phyloP scores from a whole-genome alignment of 2,797 vertebrate genomes.

The Odontamblyopus rebecca region DNA sequence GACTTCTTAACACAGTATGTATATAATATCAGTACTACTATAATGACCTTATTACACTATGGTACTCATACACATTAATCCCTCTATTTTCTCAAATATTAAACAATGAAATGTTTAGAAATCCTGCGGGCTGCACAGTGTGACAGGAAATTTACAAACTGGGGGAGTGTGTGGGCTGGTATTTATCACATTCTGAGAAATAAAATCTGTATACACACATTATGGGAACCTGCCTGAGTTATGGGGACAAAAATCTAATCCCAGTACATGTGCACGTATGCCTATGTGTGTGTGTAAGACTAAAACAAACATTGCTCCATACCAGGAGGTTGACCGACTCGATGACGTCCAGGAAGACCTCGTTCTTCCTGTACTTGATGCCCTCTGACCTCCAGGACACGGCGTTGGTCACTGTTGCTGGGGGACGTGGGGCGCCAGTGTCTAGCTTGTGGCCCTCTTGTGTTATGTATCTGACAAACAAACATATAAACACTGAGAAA shows the following conservation, averaged over 20 bases:
- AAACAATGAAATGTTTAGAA: not conserved
- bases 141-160: conserved; percentile 44
- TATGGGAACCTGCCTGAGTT: no score
- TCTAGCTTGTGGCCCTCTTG: conserved; percentile 99
- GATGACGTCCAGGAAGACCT: conserved; percentile 95
- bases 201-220: no score
- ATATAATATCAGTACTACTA: not conserved
- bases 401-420: conserved; percentile 86
- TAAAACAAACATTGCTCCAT: conserved; percentile 58
- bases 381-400: conserved; percentile 86
- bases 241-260: no score
- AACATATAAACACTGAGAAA: conserved; percentile 46
- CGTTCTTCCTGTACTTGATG: conserved; percentile 84
- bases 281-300: conserved; percentile 19
- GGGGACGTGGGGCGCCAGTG: conserved; percentile 92
- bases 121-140: not conserved
- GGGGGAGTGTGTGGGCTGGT: not conserved
- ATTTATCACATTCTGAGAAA: no score
- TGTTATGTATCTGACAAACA: conserved; percentile 76
- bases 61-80: not conserved
- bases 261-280: not conserved
- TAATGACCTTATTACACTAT: not conserved
- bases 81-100: not conserved
- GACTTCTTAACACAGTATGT: no score
- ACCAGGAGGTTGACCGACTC: conserved; percentile 98